Evolutionary conservation across 2,797 vertebrate species (phyloP).

Genomic region (Balearica regulorum): DNA sequence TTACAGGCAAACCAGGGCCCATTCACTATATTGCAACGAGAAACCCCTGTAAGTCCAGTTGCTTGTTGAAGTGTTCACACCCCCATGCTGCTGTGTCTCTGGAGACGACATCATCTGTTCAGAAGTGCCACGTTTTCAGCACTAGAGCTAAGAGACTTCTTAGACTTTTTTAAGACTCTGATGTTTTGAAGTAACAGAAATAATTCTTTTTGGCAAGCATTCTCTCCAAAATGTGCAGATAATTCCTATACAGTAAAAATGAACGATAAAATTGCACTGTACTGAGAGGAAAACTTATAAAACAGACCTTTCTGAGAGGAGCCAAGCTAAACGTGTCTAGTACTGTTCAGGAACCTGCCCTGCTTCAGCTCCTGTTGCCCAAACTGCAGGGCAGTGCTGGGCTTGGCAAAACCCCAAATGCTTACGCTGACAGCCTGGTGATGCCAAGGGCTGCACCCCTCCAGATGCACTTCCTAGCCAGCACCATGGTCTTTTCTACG

Average conservation of each 20-base stretch:
- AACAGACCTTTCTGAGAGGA: neutral
- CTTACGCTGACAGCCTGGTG: rapidly evolving
- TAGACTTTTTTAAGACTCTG: neutral
- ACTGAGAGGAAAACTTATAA: neutral
- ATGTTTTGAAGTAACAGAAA: neutral
- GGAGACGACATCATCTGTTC: neutral
- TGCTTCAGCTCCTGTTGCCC: neutral
- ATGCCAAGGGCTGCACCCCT: neutral
- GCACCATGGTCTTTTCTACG: neutral
- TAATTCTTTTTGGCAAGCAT: neutral
- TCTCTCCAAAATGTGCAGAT: constrained; percentile 16
- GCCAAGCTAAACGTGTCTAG: neutral
- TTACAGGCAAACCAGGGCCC: neutral
- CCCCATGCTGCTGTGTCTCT: rapidly evolving
- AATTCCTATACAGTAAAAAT: constrained; percentile 34
- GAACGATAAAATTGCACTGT: neutral
- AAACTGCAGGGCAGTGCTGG: neutral
- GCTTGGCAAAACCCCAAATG: neutral
- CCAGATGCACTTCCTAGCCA: neutral
- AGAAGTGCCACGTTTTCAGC: constrained; percentile 36
- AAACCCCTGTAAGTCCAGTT: neutral
- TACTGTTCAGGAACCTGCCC: neutral
- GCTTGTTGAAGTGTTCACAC: neutral
- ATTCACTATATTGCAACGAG: neutral
- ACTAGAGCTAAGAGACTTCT: neutral